Base-by-base conservation (phyloP, 2,113 vertebrate genomes). In the Trachemys scripta region DNA sequence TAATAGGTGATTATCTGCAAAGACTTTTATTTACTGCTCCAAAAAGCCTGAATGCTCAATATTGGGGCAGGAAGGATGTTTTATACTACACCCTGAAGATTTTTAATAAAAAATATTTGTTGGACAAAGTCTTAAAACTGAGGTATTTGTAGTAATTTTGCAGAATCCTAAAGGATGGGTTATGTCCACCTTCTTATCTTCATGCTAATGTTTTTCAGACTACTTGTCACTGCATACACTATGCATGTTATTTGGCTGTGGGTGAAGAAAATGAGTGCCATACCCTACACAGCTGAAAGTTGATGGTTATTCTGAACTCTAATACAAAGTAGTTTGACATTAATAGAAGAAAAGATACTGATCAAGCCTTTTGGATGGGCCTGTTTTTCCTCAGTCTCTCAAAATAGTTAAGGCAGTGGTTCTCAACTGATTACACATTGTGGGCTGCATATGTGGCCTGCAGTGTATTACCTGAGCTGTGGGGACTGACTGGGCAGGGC, bases 281-380 rank as follows among this genome's bases (percentile, higher is more conserved):
- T 49, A 1, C 45, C 10, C 2, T 49, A 31, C 54, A 8, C 47
- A 4, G 2, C 8, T 80, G 10, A 59, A 24, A 19, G 2, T 25
- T 85, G 5, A 35, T 5, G 50, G 24, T 75, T 76, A 25, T 7
- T 65, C 5, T 80, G 4, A 50, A 47, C 3, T 17, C 22, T 69
- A 17, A 4, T 57, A 4, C 8, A 35, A 62, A 62, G 10, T 35
- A 84, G 38, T 4, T 49, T 0, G 0, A 51, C 10, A 3, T 72
- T 94, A 17, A 8, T 11, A 51, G 25, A 16, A 82, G 24, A 82
- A 42, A 10, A 35, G 29, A 35, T 62, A 3, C 27, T 31, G 57
- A 62, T 31, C 27, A 7, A 65, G 31, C 13, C 29, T 35, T 62
- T 62, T 31, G 59, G 31, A 35, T 31, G 59, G 31, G 14, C 14